Evolutionary conservation across 2,888 invertebrate genomes (phyloP).

Genomic region (Blastobasis lacticolella): DNA sequence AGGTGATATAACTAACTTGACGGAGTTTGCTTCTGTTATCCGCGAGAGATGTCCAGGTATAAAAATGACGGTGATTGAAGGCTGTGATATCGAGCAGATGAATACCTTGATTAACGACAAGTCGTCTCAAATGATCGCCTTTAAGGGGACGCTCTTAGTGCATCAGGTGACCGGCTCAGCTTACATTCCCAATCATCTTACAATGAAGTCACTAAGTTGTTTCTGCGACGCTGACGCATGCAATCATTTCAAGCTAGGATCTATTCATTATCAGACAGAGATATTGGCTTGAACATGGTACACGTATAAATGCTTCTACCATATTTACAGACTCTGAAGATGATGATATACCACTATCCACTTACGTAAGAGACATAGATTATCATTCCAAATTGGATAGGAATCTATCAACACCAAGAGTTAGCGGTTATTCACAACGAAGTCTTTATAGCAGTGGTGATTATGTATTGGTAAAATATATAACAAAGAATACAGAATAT

Average conservation of each 20-base stretch:
- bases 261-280: conserved; percentile 4
- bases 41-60: conserved; percentile 14
- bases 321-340: conserved; percentile 12
- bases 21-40: conserved; percentile 12
- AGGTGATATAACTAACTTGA: conserved; percentile 21
- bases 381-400: conserved; percentile 6
- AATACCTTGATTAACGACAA: conserved; percentile 12
- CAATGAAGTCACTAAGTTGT: conserved; percentile 16
- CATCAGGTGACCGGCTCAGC: conserved; percentile 27
- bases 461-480: conserved; percentile 6
- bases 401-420: background rate
- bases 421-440: background rate
- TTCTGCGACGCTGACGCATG: conserved; percentile 5
- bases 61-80: conserved; percentile 12
- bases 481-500: conserved; percentile 9
- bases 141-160: conserved; percentile 14
- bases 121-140: conserved; percentile 12
- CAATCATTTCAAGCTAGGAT: conserved; percentile 15
- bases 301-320: conserved; percentile 8
- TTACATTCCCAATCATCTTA: conserved; percentile 25
- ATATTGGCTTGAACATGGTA: background rate
- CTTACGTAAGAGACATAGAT: conserved; percentile 5
- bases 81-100: conserved; percentile 11
- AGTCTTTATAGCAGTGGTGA: conserved; percentile 8
- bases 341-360: conserved; percentile 6